phyloP scores from a whole-genome alignment of 2,113 vertebrate species.

The Halichoeres trimaculatus region DNA sequence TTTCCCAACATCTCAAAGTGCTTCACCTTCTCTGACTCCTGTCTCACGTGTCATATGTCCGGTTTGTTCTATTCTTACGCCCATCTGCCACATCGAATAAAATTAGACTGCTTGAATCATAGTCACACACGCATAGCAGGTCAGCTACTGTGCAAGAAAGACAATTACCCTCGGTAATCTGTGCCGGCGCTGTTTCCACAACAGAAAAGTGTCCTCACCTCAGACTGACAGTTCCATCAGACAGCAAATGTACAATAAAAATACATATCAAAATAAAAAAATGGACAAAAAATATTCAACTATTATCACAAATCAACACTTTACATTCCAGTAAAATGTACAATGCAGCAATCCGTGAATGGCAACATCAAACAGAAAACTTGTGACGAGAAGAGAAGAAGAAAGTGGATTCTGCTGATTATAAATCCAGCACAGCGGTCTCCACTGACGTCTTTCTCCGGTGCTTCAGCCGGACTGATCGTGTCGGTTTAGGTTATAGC shows the following conservation, averaged over 20 bases:
- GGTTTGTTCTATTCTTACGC: background rate
- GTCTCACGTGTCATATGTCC: background rate
- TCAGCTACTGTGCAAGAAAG: constrained; percentile 26
- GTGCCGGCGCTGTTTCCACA: constrained; percentile 3
- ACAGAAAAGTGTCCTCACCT: constrained; percentile 67
- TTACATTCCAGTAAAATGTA: constrained; percentile 87
- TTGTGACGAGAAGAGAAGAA: constrained; percentile 43
- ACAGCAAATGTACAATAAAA: constrained; percentile 84
- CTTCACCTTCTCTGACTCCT: background rate
- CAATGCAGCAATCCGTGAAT: constrained; percentile 81
- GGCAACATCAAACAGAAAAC: constrained; percentile 77
- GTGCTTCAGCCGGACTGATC: constrained; percentile 60
- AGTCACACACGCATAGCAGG: constrained; percentile 11
- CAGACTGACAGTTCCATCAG: constrained; percentile 39
- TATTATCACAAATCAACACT: constrained; percentile 81
- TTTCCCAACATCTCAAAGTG: background rate
- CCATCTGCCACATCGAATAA: background rate
- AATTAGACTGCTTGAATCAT: constrained; percentile 24
- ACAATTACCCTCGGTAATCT: constrained; percentile 41
- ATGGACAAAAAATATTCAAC: constrained; percentile 62
- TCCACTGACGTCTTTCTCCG: constrained; percentile 45
- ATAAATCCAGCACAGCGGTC: constrained; percentile 33
- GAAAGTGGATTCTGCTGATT: constrained; percentile 33
- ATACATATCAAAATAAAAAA: constrained; percentile 78
- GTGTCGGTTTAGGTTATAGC: constrained; percentile 48